Evolutionary conservation across 1,140 invertebrate species (phyloP), one percentile per base, ranked within the genome.

Genomic region (Procambarus virginalis): DNA sequence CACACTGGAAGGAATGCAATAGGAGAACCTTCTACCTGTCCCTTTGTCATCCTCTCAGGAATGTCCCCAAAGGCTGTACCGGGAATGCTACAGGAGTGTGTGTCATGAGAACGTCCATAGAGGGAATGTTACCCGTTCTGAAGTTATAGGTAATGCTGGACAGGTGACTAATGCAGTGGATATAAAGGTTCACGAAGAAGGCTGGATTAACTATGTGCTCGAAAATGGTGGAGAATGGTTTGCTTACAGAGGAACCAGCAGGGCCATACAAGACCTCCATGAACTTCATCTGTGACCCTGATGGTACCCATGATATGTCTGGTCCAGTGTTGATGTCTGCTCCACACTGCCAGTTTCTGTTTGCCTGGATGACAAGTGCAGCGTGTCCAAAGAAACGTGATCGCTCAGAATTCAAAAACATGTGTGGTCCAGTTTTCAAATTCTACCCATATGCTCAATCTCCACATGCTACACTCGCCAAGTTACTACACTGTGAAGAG

Each of bases 41-140:
- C 22, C 12, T 87, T 9, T 87, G 86, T 48, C 86, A 87, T 64
- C 78, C 78, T 2, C 78, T 87, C n/a, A 87, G 86, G 48, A 73
- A 73, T 46, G 86, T 8, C 1, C 86, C 86, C 1, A 46, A 17
- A 8, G 58, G 12, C 12, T 87, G 86, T 70, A 45, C 77, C 17
- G 76, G 76, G 45, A 78, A 80, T 46, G n/a, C 58, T 49, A 68
- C 78, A 46, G 86, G 60, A 14, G 86, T 81, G 3, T 87, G 86
- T 55, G 79, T 48, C 4, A 45, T 20, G 9, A 17, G 70, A 14
- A 6, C 49, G 9, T 12, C 8, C 3, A 55, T 34, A 2, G 60
- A n/a, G 20, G 45, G 10, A 2, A 22, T n/a, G 55, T 10, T 0
- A 34, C 49, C 2, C 51, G 1, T 9, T 12, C 8, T 8, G 60